Evolutionary conservation across 2,797 vertebrate species (phyloP).

Genomic region (Dallia pectoralis): DNA sequence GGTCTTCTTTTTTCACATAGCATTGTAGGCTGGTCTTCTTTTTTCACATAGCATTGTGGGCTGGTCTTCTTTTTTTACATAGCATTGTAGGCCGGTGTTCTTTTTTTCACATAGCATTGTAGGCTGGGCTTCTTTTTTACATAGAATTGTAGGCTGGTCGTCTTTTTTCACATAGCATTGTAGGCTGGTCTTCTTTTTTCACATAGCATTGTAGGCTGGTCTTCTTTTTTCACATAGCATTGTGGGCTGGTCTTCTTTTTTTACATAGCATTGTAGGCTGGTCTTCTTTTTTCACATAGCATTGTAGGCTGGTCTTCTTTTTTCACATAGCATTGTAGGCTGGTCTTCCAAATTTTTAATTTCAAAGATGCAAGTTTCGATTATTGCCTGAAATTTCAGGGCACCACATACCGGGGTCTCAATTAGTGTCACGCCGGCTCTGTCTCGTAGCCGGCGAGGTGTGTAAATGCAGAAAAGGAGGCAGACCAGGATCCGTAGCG

Average conservation of each 20-base stretch:
- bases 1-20: constrained; percentile 72
- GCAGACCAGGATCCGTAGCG: no score
- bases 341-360: constrained; percentile 58
- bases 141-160: no score
- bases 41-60: constrained; percentile 68
- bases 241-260: constrained; percentile 62
- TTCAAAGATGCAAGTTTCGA: constrained; percentile 58
- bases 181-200: constrained; percentile 68
- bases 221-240: constrained; percentile 74
- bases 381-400: constrained; percentile 45
- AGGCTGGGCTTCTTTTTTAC: constrained; percentile 54
- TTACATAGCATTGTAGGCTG: constrained; percentile 65
- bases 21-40: constrained; percentile 62
- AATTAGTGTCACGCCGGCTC: no score
- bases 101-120: constrained; percentile 73
- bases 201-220: constrained; percentile 59
- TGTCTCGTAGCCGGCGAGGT: no score
- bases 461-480: no score
- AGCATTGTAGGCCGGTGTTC: no score
- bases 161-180: constrained; percentile 74
- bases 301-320: constrained; percentile 62
- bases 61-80: constrained; percentile 62
- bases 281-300: constrained; percentile 73
- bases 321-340: constrained; percentile 68
- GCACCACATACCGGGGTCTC: constrained; percentile 24